These are phyloP conservation scores for Cephus rjabovi DNA, from an alignment of 2,888 invertebrate species.

Conservation along the genomic window DNA sequence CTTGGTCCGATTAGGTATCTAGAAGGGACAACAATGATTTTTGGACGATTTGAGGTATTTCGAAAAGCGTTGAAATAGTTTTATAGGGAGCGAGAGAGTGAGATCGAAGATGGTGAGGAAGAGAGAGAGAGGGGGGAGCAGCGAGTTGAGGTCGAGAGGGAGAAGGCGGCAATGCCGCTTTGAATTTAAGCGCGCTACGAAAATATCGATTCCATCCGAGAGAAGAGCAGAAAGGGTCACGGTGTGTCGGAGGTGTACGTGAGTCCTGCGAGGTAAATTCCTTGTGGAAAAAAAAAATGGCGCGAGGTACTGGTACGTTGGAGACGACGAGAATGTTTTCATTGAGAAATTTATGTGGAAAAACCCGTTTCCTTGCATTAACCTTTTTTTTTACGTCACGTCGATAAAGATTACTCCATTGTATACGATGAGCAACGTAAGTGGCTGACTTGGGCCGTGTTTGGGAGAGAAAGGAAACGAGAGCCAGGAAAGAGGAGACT, in stretches of 20 bases:
- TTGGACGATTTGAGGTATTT: not conserved
- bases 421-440: not conserved
- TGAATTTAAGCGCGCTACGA: not conserved
- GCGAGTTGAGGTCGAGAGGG: constrained; percentile 19
- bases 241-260: not conserved
- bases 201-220: not conserved
- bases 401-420: not conserved
- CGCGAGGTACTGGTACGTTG: not conserved
- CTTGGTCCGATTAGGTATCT: not conserved
- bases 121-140: not conserved
- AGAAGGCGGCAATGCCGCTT: constrained; percentile 11
- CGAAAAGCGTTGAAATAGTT: not conserved
- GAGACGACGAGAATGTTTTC: not conserved
- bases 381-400: not conserved
- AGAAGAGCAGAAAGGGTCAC: constrained; percentile 9
- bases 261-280: not conserved
- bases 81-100: constrained; percentile 11
- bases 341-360: not conserved
- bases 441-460: not conserved
- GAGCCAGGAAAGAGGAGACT: not conserved
- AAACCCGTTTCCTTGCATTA: not conserved
- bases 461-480: not conserved
- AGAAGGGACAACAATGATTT: not conserved
- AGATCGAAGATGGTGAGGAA: constrained; percentile 9
- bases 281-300: not conserved